These are phyloP conservation scores for Aurelia aurita complex sp. Pacific DNA, from an alignment of 30 jellyfish, hydroid and myxozoan species.

Conservation along the genomic window DNA sequence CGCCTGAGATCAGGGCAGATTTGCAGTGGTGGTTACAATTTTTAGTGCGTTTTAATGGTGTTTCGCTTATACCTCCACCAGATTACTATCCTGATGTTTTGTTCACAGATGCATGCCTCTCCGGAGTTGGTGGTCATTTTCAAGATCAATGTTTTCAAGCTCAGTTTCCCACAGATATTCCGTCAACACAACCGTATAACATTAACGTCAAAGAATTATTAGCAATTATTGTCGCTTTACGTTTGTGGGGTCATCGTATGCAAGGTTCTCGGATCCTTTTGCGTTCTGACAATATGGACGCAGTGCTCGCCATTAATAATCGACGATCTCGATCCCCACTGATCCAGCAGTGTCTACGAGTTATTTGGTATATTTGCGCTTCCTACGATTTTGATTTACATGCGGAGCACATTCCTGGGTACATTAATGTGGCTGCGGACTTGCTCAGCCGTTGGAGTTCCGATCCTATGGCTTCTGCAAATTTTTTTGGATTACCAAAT, in stretches of 20 bases:
- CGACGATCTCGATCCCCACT: background rate
- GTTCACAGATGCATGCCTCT: background rate
- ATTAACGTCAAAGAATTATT: background rate
- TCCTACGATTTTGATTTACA: no score
- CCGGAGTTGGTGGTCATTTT: background rate
- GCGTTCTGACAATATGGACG: background rate
- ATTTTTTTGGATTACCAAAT: no score
- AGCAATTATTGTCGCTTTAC: background rate
- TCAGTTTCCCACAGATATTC: background rate
- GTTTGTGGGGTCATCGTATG: background rate
- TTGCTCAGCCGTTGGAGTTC: no score
- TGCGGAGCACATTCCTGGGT: no score
- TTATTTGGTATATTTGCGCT: no score
- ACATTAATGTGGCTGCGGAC: no score
- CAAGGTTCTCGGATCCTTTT: background rate
- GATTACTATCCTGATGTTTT: background rate
- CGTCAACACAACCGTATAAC: background rate
- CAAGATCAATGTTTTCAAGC: background rate
- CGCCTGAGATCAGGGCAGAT: background rate
- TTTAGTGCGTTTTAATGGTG: background rate
- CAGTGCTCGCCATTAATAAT: background rate
- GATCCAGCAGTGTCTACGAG: background rate
- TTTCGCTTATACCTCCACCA: background rate
- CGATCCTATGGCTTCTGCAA: no score
- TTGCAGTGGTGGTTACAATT: background rate